phyloP scores from a whole-genome alignment of 2,888 invertebrate species.

The Thysanoteuthis rhombus region DNA sequence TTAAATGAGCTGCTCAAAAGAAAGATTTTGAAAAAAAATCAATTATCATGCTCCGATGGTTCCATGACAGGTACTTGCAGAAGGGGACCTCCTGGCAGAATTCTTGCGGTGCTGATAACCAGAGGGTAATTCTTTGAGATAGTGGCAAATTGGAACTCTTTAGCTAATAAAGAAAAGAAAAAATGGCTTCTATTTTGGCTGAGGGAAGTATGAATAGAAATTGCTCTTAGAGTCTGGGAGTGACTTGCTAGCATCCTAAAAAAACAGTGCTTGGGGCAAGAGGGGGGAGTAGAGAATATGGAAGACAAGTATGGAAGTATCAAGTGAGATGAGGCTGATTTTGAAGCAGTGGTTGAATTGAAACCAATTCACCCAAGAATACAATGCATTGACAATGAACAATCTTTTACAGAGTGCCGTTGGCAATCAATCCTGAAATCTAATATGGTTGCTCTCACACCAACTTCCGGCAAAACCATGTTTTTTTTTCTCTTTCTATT shows the following conservation, averaged over 20 bases:
- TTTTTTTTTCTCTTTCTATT: no score
- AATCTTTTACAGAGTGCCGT: neutral
- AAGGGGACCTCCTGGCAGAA: no score
- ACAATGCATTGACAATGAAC: neutral
- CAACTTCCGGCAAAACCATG: neutral
- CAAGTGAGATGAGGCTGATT: neutral
- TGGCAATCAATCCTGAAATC: neutral
- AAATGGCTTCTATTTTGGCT: neutral
- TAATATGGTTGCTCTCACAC: neutral
- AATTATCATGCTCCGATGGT: neutral
- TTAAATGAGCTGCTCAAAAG: neutral
- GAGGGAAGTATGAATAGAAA: neutral
- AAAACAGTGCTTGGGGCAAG: no score
- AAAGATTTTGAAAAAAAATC: neutral
- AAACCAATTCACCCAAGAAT: neutral
- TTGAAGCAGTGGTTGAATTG: neutral
- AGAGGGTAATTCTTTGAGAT: neutral
- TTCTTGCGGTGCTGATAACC: neutral
- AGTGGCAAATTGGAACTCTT: neutral
- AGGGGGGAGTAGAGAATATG: no score
- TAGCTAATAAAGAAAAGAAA: constrained; percentile 1
- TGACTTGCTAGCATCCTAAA: neutral
- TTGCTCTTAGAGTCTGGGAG: neutral
- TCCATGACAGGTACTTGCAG: neutral
- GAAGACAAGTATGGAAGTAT: no score